Percentiles rank a stretch among this genome's conserved stretches.
These are phyloP conservation scores for Neostethus bicornis DNA, from an alignment of 2,797 vertebrate genomes.

Conservation along the genomic window DNA sequence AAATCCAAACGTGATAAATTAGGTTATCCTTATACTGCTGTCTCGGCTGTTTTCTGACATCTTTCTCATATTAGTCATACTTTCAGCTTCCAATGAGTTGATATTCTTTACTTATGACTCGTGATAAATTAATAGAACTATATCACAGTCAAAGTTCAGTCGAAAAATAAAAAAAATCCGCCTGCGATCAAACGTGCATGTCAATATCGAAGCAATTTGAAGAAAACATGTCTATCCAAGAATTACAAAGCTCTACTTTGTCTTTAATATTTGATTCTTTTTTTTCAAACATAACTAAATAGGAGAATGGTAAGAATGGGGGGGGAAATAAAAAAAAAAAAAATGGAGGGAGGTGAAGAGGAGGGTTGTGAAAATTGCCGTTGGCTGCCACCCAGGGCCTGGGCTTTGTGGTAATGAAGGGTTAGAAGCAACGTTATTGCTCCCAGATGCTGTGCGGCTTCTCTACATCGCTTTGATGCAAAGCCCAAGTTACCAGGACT, in stretches of 20 bases:
- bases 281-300: conserved; percentile 46
- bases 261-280: conserved; percentile 25
- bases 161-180: background rate
- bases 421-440: conserved; percentile 83
- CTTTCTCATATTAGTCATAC: conserved; percentile 28
- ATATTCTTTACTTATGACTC: conserved; percentile 9
- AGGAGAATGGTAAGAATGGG: conserved; percentile 60
- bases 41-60: conserved; percentile 22
- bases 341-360: conserved; percentile 71
- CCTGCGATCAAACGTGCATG: conserved; percentile 1
- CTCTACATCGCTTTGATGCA: conserved; percentile 80
- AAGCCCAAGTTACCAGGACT: conserved; percentile 78
- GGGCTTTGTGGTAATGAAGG: conserved; percentile 85
- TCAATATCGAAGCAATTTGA: background rate
- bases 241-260: conserved; percentile 42
- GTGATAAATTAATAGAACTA: background rate
- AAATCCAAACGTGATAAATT: conserved; percentile 44
- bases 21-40: conserved; percentile 28
- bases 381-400: conserved; percentile 83
- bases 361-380: conserved; percentile 80
- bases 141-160: conserved; percentile 1
- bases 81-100: background rate
- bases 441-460: conserved; percentile 84
- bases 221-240: conserved; percentile 11
- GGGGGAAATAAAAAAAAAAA: conserved; percentile 67